Conservation (phyloP, 2,113 vertebrate species). For the Bettongia penicillata region DNA sequence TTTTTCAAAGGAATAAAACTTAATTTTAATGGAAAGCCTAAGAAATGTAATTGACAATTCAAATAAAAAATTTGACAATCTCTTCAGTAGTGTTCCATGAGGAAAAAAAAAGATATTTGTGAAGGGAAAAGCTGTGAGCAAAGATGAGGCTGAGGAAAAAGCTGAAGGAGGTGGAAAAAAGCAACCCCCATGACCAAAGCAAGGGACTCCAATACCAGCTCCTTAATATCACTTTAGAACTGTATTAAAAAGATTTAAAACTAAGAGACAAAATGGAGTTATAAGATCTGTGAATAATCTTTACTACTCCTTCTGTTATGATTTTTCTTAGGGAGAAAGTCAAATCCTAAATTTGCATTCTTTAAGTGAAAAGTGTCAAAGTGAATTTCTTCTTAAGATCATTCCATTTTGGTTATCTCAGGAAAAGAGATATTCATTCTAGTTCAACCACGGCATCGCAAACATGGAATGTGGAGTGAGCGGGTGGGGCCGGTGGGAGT, state of each 20-base stretch:
- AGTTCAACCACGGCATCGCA: background rate
- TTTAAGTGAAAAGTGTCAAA: slow-evolving; percentile 37
- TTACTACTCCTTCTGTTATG: slow-evolving; percentile 25
- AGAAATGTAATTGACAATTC: slow-evolving; percentile 20
- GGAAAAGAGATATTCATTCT: background rate
- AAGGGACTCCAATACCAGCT: background rate
- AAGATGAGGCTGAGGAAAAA: background rate
- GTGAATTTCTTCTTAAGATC: background rate
- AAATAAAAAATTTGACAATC: slow-evolving; percentile 31
- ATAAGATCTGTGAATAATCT: slow-evolving; percentile 37
- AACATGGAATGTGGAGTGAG: background rate
- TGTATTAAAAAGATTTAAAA: background rate
- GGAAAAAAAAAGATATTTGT: background rate
- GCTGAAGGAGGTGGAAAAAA: background rate
- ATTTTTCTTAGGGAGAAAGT: slow-evolving; percentile 31
- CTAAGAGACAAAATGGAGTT: background rate
- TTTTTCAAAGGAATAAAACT: slow-evolving; percentile 47
- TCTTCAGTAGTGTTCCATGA: slow-evolving; percentile 21
- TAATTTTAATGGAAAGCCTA: slow-evolving; percentile 48
- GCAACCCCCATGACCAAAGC: background rate
- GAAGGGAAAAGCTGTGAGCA: too few species aligned
- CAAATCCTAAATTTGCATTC: slow-evolving; percentile 3
- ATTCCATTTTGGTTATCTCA: background rate
- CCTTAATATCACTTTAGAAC: slow-evolving; percentile 13
- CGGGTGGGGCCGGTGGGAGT: background rate